These are phyloP conservation scores for Poeciliopsis gracilis DNA, from an alignment of 2,797 vertebrate genomes.

Conservation along the genomic window DNA sequence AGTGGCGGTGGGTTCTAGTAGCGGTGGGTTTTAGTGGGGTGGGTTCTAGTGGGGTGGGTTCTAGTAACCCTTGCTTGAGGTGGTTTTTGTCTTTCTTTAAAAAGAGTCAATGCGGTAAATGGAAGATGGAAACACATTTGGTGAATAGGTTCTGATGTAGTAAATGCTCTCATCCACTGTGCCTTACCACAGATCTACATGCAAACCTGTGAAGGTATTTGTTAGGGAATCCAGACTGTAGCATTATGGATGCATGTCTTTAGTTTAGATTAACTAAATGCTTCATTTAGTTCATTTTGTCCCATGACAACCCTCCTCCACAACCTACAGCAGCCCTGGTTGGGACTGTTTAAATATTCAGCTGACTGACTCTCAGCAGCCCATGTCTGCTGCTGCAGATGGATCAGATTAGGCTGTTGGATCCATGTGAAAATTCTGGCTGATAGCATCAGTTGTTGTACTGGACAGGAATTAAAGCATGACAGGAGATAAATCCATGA, in stretches of 20 bases:
- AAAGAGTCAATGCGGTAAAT: neutral
- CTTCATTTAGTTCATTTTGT: neutral
- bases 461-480: neutral
- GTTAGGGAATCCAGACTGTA: neutral
- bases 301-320: neutral
- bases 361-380: neutral
- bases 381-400: neutral
- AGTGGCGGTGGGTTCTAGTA: too few relatives aligned
- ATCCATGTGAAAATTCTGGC: neutral
- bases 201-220: neutral
- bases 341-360: neutral
- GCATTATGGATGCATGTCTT: neutral
- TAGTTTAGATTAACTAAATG: too few relatives aligned
- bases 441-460: neutral
- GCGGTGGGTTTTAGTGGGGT: too few relatives aligned
- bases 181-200: neutral
- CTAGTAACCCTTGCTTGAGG: neutral
- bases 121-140: neutral
- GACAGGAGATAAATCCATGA: neutral
- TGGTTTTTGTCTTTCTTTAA: neutral
- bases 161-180: neutral
- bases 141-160: neutral
- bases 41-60: too few relatives aligned
- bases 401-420: neutral
- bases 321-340: neutral